A percentile compares a stretch with the other conserved stretches of the same genome.
Evolutionary conservation across 2,888 invertebrate species (phyloP).

Genomic region (Drosophila antonietae): DNA sequence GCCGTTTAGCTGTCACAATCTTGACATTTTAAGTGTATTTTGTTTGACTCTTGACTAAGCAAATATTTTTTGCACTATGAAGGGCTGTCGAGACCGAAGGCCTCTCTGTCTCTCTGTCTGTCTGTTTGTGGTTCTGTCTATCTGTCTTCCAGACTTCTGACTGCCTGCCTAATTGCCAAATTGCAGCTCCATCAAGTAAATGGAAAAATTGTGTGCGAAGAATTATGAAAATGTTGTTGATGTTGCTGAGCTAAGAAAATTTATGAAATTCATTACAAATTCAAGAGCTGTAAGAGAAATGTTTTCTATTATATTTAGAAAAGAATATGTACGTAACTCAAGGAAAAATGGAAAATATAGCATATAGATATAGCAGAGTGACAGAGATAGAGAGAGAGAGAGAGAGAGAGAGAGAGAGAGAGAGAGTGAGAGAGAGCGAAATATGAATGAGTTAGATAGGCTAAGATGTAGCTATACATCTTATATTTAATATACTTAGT

Average conservation of each 20-base stretch:
- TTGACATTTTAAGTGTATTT: constrained; percentile 74
- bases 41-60: constrained; percentile 54
- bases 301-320: neutral
- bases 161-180: constrained; percentile 55
- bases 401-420: neutral
- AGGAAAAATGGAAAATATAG: neutral
- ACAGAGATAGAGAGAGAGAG: neutral
- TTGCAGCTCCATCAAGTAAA: constrained; percentile 12
- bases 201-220: neutral
- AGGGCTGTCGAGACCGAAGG: constrained; percentile 42
- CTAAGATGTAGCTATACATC: neutral
- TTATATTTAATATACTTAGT: no score
- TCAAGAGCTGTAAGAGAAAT: neutral
- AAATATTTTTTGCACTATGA: constrained; percentile 60
- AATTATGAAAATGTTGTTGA: neutral
- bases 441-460: neutral
- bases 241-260: neutral
- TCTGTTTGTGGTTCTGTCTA: neutral
- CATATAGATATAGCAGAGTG: neutral
- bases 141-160: neutral
- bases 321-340: neutral
- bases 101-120: neutral
- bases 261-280: neutral
- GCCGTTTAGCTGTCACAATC: constrained; percentile 66
- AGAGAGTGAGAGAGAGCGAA: neutral